These are phyloP conservation scores for Onychomys leucogaster DNA, from an alignment of 2,797 vertebrate species.

Conservation along the genomic window DNA sequence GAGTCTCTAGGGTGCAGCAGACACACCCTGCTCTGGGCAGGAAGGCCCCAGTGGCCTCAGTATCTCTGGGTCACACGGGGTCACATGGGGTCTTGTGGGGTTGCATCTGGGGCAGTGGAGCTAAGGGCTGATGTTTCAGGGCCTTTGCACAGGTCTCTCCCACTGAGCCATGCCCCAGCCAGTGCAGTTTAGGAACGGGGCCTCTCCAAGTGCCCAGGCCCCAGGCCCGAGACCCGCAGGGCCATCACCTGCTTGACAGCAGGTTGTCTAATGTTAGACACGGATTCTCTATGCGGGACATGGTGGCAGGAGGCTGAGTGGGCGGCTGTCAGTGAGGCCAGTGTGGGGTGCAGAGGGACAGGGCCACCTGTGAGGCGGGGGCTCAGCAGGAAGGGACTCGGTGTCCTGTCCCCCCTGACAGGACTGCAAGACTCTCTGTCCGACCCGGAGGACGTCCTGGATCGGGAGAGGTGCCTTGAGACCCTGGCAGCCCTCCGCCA, in stretches of 20 bases:
- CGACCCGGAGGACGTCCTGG: slow-evolving; percentile 86
- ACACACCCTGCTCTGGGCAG: neutral
- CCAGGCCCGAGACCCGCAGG: neutral
- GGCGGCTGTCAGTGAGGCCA: neutral
- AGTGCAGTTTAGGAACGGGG: neutral
- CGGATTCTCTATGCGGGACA: neutral
- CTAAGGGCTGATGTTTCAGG: too few species aligned
- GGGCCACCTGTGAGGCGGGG: neutral
- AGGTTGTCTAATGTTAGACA: too few species aligned
- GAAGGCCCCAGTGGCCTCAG: neutral
- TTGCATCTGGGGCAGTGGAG: neutral
- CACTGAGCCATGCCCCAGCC: neutral
- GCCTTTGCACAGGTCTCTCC: too few species aligned
- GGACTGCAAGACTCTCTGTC: slow-evolving; percentile 52
- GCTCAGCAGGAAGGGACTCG: too few species aligned
- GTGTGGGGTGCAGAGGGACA: neutral
- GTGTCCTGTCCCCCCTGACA: slow-evolving; percentile 29
- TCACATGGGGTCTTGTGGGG: neutral
- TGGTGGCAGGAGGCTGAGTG: neutral
- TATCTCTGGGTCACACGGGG: neutral
- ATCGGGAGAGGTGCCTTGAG: slow-evolving; percentile 90
- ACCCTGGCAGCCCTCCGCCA: slow-evolving; percentile 91
- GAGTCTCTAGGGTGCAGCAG: neutral
- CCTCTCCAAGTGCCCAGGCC: too few species aligned
- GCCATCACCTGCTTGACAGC: neutral